These are phyloP conservation scores for Pristionchus maxplancki DNA, from an alignment of 2,888 invertebrate species.

Conservation along the genomic window DNA sequence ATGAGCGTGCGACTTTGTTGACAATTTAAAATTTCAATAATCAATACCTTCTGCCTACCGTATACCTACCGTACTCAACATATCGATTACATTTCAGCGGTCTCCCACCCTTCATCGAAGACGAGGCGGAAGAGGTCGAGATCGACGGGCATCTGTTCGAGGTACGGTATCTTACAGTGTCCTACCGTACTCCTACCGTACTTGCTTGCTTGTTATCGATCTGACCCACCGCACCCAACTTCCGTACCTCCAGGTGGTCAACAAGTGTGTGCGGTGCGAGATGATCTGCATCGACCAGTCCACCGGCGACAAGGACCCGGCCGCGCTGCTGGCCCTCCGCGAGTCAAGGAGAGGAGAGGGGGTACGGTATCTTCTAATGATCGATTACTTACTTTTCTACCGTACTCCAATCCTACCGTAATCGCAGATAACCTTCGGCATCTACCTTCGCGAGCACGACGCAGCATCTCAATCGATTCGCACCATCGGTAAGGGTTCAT, in stretches of 20 bases:
- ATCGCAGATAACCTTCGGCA: slow-evolving; percentile 72
- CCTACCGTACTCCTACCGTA: too few relatives aligned
- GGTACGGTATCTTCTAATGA: slow-evolving; percentile 53
- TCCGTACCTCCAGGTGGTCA: slow-evolving; percentile 78
- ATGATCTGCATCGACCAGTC: slow-evolving; percentile 95
- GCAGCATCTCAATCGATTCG: background rate
- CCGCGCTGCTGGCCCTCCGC: slow-evolving; percentile 76
- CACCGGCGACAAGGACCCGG: slow-evolving; percentile 83
- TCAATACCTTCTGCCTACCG: background rate
- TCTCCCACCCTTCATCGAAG: slow-evolving; percentile 86
- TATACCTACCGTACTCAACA: too few relatives aligned
- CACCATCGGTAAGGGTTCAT: background rate
- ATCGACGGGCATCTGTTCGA: slow-evolving; percentile 82
- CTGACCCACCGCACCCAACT: background rate
- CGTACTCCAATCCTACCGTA: background rate
- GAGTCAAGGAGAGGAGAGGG: slow-evolving; percentile 67
- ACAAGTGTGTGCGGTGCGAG: slow-evolving; percentile 91
- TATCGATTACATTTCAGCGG: slow-evolving; percentile 79
- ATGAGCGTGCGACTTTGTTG: background rate
- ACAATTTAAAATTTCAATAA: background rate
- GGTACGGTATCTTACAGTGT: slow-evolving; percentile 55
- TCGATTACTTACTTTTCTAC: slow-evolving; percentile 11
- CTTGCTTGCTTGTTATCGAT: too few relatives aligned
- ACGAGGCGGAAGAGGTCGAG: slow-evolving; percentile 83
- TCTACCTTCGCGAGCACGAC: slow-evolving; percentile 61